phyloP scores from a whole-genome alignment of 2,113 vertebrate species.

The Phyllostomus hastatus region DNA sequence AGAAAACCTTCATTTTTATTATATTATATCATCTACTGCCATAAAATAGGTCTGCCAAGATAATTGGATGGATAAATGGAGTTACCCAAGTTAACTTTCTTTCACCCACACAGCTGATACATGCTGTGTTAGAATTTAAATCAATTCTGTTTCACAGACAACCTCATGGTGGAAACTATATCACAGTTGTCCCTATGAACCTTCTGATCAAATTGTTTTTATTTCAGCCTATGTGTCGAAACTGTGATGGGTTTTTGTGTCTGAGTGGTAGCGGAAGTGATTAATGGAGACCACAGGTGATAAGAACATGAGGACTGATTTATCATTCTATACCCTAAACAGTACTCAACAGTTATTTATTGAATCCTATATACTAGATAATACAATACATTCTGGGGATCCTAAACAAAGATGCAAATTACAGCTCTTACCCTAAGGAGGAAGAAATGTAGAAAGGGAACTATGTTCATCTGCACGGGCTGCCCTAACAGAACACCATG shows the following conservation, averaged over 20 bases:
- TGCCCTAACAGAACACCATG: neutral
- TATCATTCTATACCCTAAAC: neutral
- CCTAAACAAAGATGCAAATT: neutral
- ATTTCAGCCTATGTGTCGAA: neutral
- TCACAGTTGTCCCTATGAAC: neutral
- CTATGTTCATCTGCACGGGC: neutral
- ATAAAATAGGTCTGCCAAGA: neutral
- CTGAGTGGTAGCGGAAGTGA: neutral
- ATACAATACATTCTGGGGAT: neutral
- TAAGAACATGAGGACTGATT: neutral
- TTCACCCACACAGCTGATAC: neutral
- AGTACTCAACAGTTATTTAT: neutral
- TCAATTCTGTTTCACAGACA: neutral
- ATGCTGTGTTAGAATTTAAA: neutral
- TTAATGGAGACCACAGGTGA: neutral
- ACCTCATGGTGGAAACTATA: neutral
- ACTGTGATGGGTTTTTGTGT: neutral
- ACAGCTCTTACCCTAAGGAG: neutral
- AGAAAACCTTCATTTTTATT: conserved; percentile 29
- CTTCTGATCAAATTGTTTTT: neutral
- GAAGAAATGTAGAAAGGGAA: neutral
- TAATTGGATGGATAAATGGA: neutral
- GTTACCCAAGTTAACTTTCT: neutral
- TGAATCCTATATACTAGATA: neutral
- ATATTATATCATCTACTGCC: neutral